A percentile compares a stretch with the other conserved stretches of the same genome.
Evolutionary conservation across 2,888 invertebrate genomes (phyloP).

Genomic region (Athalia circularis): DNA sequence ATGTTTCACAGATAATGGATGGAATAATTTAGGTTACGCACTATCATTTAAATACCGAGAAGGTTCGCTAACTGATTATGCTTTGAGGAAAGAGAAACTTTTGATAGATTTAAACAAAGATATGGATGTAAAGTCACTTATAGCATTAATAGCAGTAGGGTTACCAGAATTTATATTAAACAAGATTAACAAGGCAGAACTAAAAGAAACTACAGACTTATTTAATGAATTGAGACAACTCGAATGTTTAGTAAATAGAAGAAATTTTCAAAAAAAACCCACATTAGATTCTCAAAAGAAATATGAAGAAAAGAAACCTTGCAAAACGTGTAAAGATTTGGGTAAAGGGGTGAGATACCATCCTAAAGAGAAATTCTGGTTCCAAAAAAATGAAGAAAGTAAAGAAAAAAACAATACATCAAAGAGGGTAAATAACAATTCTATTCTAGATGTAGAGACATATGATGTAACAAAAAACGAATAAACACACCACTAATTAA

Average conservation of each 20-base stretch:
- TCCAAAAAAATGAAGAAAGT: slow-evolving; percentile 25
- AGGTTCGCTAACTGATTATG: slow-evolving; percentile 51
- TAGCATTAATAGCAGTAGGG: slow-evolving; percentile 17
- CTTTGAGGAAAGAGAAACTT: slow-evolving; percentile 50
- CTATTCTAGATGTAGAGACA: slow-evolving; percentile 10
- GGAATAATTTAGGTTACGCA: slow-evolving; percentile 49
- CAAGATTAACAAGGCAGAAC: slow-evolving; percentile 46
- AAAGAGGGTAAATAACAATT: neutral
- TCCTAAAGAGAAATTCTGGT: slow-evolving; percentile 39
- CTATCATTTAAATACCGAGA: slow-evolving; percentile 48
- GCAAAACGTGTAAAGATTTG: slow-evolving; percentile 33
- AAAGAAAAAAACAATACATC: too few relatives aligned
- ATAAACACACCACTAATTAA: slow-evolving; percentile 50
- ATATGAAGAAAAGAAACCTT: slow-evolving; percentile 39
- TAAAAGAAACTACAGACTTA: slow-evolving; percentile 15
- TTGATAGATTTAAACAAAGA: slow-evolving; percentile 41
- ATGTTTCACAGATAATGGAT: slow-evolving; percentile 48
- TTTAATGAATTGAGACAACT: slow-evolving; percentile 17
- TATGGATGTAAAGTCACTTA: slow-evolving; percentile 11
- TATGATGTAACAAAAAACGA: slow-evolving; percentile 47
- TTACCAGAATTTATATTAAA: slow-evolving; percentile 49
- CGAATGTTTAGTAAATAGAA: slow-evolving; percentile 4
- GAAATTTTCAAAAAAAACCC: slow-evolving; percentile 8
- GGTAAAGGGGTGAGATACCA: slow-evolving; percentile 35
- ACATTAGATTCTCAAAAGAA: slow-evolving; percentile 60